Conservation (phyloP, 2,113 vertebrate species). For the Rhabdomys dilectus region DNA sequence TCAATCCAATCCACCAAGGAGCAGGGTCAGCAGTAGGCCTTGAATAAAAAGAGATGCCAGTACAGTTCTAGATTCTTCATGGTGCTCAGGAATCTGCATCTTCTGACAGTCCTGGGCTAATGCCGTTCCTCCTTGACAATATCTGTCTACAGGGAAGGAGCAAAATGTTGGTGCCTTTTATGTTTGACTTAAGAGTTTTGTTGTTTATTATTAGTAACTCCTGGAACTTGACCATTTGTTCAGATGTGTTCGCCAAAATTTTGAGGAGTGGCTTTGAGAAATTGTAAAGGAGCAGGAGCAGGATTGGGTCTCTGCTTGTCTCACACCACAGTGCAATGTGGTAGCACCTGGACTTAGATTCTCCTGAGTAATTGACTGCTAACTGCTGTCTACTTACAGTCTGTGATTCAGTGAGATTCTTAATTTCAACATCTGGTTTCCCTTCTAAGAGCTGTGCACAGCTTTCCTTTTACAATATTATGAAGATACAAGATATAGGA, state of each 20-base stretch:
- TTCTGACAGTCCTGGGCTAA: neutral
- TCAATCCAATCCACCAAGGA: neutral
- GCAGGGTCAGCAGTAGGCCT: neutral
- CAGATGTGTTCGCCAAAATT: neutral
- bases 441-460: neutral
- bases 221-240: neutral
- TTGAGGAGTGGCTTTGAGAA: neutral
- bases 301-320: neutral
- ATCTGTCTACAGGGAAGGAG: neutral
- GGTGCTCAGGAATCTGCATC: neutral
- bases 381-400: neutral
- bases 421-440: neutral
- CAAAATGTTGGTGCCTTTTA: neutral
- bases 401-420: neutral
- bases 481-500: neutral
- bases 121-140: neutral
- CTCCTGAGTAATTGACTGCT: neutral
- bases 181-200: slow-evolving; percentile 10
- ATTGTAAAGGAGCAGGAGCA: neutral
- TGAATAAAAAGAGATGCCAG: neutral
- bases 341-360: neutral
- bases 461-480: neutral
- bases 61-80: neutral
- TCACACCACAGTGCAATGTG: neutral
- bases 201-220: neutral